Evolutionary conservation across 2,113 vertebrate species (phyloP).

Genomic region (Nipponia nippon): DNA sequence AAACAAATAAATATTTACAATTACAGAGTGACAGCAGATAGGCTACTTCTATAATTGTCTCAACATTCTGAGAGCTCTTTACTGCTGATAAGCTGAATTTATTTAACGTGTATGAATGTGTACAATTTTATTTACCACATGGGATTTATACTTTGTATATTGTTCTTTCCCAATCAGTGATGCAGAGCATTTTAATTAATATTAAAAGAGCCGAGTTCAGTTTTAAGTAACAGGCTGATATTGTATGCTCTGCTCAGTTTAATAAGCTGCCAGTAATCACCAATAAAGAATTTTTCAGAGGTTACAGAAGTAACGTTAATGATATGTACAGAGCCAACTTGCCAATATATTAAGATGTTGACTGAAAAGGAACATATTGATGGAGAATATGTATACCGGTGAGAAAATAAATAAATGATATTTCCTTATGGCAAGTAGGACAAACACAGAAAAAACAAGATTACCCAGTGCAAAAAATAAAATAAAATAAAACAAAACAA

Average conservation of each 20-base stretch:
- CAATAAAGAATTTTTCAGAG: conserved; percentile 9
- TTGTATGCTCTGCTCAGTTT: background rate
- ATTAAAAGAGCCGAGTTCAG: background rate
- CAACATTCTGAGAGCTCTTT: background rate
- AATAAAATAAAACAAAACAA: background rate
- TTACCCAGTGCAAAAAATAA: background rate
- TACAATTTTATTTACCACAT: conserved; percentile 12
- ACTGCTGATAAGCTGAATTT: background rate
- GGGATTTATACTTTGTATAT: background rate
- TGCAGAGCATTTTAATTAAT: conserved; percentile 20
- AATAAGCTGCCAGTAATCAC: conserved; percentile 15
- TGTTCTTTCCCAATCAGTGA: background rate
- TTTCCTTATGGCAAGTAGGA: background rate
- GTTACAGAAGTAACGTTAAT: background rate
- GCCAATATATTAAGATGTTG: background rate
- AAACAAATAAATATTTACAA: conserved; percentile 13
- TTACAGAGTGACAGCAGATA: background rate
- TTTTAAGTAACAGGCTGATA: conserved; percentile 11
- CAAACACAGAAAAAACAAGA: background rate
- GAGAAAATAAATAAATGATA: background rate
- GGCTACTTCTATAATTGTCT: background rate
- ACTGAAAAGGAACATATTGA: conserved; percentile 37
- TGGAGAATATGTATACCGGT: background rate
- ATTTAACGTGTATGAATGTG: background rate
- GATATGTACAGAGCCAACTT: background rate